phyloP scores from a whole-genome alignment of 2,113 vertebrate genomes.

The Salvelinus namaycush region DNA sequence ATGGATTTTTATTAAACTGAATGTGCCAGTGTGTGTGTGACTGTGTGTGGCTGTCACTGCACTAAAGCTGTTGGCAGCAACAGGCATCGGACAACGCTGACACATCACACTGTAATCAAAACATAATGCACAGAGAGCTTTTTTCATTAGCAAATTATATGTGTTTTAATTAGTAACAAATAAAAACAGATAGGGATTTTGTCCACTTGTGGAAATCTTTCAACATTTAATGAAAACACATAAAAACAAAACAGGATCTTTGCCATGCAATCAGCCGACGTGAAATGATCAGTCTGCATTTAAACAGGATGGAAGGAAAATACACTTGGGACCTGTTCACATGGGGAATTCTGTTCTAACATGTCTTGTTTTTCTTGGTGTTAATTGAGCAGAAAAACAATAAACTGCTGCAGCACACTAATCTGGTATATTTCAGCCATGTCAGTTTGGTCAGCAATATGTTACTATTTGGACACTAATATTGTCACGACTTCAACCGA shows the following conservation, averaged over 20 bases:
- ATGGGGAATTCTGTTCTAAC: neutral
- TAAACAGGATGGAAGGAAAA: constrained; percentile 8
- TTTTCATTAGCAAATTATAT: constrained; percentile 17
- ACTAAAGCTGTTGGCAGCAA: constrained; percentile 10
- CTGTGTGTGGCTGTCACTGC: constrained; percentile 8
- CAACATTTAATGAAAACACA: neutral
- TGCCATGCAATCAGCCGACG: neutral
- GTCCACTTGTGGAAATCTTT: neutral
- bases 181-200: constrained; percentile 13
- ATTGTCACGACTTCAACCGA: too few species aligned
- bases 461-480: too few species aligned
- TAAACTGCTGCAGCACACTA: neutral
- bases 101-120: constrained; percentile 19
- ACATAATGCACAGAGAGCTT: constrained; percentile 8
- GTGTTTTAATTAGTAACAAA: constrained; percentile 17
- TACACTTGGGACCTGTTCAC: neutral
- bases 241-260: constrained; percentile 14
- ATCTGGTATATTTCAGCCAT: neutral
- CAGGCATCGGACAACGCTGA: constrained; percentile 3
- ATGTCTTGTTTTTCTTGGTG: neutral
- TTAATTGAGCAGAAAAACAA: neutral
- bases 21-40: neutral
- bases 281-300: constrained; percentile 1
- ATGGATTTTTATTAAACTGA: constrained; percentile 3
- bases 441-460: too few species aligned